A percentile compares a stretch with the other conserved stretches of the same genome.
These are phyloP conservation scores for Athrips mouffetella DNA, from an alignment of 2,888 invertebrate genomes.

Conservation along the genomic window DNA sequence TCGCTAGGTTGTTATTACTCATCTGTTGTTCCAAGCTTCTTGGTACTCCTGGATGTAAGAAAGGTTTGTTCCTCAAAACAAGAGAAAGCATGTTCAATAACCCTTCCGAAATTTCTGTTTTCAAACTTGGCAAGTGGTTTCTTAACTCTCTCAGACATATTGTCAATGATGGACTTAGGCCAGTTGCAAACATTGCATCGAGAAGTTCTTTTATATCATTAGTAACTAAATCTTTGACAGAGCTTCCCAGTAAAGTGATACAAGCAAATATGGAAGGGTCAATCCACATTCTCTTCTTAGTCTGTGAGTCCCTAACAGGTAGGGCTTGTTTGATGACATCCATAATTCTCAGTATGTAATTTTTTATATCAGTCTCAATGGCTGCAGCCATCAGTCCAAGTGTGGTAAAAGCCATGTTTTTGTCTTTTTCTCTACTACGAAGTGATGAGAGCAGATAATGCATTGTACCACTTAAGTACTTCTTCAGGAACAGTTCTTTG, in stretches of 20 bases:
- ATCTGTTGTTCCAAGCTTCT: conserved; percentile 77
- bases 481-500: conserved; percentile 86
- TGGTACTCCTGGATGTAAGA: conserved; percentile 89
- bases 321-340: conserved; percentile 86
- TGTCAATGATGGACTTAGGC: conserved; percentile 93
- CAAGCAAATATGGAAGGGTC: conserved; percentile 96
- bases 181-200: conserved; percentile 95
- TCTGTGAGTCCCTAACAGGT: conserved; percentile 86
- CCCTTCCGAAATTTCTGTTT: conserved; percentile 94
- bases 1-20: conserved; percentile 59
- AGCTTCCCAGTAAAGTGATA: conserved; percentile 92
- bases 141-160: conserved; percentile 94
- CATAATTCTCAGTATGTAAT: conserved; percentile 90
- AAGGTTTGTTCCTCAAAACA: conserved; percentile 92
- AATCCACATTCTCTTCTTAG: conserved; percentile 84
- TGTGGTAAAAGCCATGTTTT: conserved; percentile 92
- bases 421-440: conserved; percentile 89
- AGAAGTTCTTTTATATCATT: conserved; percentile 89
- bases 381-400: conserved; percentile 94
- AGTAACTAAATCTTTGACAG: conserved; percentile 87
- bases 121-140: conserved; percentile 90
- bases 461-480: conserved; percentile 86
- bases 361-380: conserved; percentile 88
- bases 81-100: conserved; percentile 93
- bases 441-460: conserved; percentile 86